Base-by-base conservation (phyloP, 2,113 vertebrate species). In the Ciconia stormi region DNA sequence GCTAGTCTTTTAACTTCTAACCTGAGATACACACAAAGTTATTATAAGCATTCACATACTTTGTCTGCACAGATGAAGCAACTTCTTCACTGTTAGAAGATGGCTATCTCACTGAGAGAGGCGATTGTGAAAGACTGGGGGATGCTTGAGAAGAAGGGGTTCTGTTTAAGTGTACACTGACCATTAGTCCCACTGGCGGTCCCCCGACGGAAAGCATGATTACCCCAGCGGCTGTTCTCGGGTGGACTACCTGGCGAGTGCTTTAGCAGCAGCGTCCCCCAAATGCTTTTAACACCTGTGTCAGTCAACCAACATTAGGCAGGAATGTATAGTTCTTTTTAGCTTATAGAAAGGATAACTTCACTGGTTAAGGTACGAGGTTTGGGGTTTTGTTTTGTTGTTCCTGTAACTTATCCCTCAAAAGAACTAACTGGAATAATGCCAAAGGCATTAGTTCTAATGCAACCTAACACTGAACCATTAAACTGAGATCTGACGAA, bases 151-250 rank as follows among this genome's bases (percentile, higher is more conserved):
- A 44, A 36, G 29, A 22, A 26, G 19, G 36, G 4, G 6, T 36
- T 52, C 26, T 44, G 22, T 27, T 58, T 4, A 11, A 56, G 49
- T 9, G n/a, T 16, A 6, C 55, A 5, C 10, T 15, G 49, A 4
- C 14, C 6, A 1, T 4, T 2, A 19, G 52, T 15, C 20, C 61
- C 25, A 3, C 25, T 3, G 34, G 47, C 46, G 12, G 77, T 4
- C 8, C 9, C 53, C 7, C 1, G 36, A 10, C 1, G 36, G 53
- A 29, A 14, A 10, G 38, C 23, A 1, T 4, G 16, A 23, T 30
- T 10, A 4, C 40, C 3, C 4, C 50, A 6, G 1, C 0, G 46
- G 44, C 56, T 42, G 11, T 2, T 40, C 47, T 13, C 56, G 29
- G 50, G 47, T 38, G 53, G 5, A 2, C 27, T 23, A 3, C 46